Evolutionary conservation across 2,888 invertebrate genomes (phyloP).

Genomic region (Cerastis rubricosa): DNA sequence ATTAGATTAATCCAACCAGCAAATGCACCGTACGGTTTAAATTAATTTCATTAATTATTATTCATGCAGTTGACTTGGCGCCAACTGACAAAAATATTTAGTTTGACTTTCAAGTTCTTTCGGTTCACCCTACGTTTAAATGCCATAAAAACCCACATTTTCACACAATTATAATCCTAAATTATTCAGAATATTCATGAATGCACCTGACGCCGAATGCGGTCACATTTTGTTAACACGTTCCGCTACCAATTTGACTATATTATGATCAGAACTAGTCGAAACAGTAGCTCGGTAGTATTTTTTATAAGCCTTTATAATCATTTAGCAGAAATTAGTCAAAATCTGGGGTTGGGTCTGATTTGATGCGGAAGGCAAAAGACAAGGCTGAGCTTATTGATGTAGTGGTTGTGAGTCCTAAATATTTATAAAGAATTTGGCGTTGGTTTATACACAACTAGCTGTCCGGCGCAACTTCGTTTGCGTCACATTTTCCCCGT

Average conservation of each 20-base stretch:
- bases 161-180: slow-evolving; percentile 58
- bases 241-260: slow-evolving; percentile 36
- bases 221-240: slow-evolving; percentile 40
- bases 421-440: not conserved
- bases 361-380: not conserved
- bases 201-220: slow-evolving; percentile 76
- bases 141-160: slow-evolving; percentile 50
- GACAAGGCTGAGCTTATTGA: not conserved
- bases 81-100: slow-evolving; percentile 9
- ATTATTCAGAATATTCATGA: slow-evolving; percentile 83
- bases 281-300: not conserved
- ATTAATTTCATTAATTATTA: slow-evolving; percentile 30
- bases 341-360: not conserved
- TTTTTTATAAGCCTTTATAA: not conserved
- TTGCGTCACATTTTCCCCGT: too few relatives aligned
- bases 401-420: not conserved
- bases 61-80: slow-evolving; percentile 13
- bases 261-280: slow-evolving; percentile 13
- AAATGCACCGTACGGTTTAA: slow-evolving; percentile 13
- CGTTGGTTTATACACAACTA: too few relatives aligned
- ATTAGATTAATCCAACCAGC: not conserved
- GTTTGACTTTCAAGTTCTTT: slow-evolving; percentile 9
- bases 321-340: not conserved
- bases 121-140: slow-evolving; percentile 27
- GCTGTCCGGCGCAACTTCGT: too few relatives aligned